A percentile compares a stretch with the other conserved stretches of the same genome.
Evolutionary conservation across 2,888 invertebrate species (phyloP).

Genomic region (Linyphia triangularis): DNA sequence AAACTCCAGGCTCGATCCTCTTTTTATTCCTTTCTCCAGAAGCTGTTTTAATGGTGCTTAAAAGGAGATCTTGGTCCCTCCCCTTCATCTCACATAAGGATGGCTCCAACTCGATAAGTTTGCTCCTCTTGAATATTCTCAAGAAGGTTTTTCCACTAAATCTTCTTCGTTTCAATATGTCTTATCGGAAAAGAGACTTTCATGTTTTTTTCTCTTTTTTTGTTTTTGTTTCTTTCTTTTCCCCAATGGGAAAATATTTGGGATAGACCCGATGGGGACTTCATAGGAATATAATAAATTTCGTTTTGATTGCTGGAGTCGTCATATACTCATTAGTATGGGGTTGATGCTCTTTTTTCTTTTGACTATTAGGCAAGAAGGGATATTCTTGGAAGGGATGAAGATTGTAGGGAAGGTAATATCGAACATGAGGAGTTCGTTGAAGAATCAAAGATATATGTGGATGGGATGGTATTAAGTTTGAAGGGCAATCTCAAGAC

Average conservation of each 20-base stretch:
- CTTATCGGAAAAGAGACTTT: conserved; percentile 40
- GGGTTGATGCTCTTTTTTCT: neutral
- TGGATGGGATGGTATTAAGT: neutral
- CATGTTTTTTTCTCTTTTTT: neutral
- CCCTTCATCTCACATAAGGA: neutral
- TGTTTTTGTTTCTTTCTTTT: neutral
- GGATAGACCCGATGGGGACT: neutral
- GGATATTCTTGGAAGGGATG: neutral
- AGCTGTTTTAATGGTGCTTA: conserved; percentile 74
- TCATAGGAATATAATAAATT: conserved; percentile 24
- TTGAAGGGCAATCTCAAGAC: too few species aligned
- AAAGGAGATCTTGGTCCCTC: conserved; percentile 53
- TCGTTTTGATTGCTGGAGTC: conserved; percentile 29
- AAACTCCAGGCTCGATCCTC: conserved; percentile 56
- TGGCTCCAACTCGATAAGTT: conserved; percentile 65
- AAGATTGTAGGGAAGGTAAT: neutral
- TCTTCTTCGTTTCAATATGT: conserved; percentile 74
- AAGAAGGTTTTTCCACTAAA: conserved; percentile 73
- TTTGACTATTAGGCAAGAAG: neutral
- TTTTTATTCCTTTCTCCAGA: conserved; percentile 60
- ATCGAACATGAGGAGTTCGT: neutral
- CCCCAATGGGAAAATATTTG: neutral
- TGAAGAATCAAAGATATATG: neutral
- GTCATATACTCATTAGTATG: conserved; percentile 44
- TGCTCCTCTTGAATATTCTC: conserved; percentile 62